phyloP scores from a whole-genome alignment of 2,888 invertebrate species.

The Acrobasis consociella region DNA sequence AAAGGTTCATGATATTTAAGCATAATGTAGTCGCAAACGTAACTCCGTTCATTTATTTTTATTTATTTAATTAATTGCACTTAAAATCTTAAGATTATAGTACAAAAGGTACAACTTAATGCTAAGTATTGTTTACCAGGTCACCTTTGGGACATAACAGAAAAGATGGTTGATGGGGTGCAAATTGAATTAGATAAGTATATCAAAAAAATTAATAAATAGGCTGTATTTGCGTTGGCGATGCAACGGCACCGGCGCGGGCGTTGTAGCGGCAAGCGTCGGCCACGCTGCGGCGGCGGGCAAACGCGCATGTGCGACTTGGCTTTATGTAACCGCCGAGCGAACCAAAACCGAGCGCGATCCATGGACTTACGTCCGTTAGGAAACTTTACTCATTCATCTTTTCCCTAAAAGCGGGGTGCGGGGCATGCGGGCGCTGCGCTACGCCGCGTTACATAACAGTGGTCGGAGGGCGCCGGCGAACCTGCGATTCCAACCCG shows the following conservation, averaged over 20 bases:
- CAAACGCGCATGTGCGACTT: conserved; percentile 59
- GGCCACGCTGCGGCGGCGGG: conserved; percentile 34
- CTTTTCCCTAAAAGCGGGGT: conserved; percentile 77
- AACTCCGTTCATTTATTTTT: too few species aligned
- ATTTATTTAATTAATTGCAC: too few species aligned
- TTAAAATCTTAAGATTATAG: too few species aligned
- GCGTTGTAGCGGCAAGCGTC: conserved; percentile 36
- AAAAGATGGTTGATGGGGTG: too few species aligned
- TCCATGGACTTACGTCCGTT: conserved; percentile 74
- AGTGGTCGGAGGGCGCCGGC: conserved; percentile 51
- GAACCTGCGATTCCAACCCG: conserved; percentile 59
- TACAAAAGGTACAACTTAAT: too few species aligned
- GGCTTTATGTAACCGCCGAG: conserved; percentile 69
- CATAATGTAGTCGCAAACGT: background rate
- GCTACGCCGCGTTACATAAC: conserved; percentile 75
- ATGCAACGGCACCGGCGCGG: conserved; percentile 40
- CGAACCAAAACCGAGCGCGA: conserved; percentile 62
- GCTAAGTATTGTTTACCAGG: too few species aligned
- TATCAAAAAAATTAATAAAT: too few species aligned
- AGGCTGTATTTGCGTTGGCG: background rate
- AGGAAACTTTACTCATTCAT: conserved; percentile 81
- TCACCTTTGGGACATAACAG: too few species aligned
- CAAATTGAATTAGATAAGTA: too few species aligned
- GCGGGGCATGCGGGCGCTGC: conserved; percentile 64
- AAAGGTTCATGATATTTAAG: too few species aligned